Percentiles rank a stretch among this genome's conserved stretches.
phyloP scores from a whole-genome alignment of 2,888 invertebrate genomes.

The Dryadula phaetusa region DNA sequence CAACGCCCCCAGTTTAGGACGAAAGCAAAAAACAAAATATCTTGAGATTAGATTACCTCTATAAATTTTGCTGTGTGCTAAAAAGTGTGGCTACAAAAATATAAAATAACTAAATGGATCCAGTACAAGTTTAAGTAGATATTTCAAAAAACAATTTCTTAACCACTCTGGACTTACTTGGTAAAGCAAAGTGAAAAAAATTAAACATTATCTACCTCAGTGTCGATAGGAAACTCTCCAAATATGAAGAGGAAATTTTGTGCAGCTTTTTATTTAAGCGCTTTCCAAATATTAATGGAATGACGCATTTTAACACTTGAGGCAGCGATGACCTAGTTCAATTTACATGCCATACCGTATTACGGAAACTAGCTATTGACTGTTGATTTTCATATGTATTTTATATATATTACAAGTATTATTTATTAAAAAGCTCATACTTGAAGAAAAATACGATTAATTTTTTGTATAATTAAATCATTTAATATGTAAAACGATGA shows the following conservation, averaged over 20 bases:
- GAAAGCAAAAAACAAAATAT: too few relatives aligned
- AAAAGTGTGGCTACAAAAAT: too few relatives aligned
- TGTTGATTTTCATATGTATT: not conserved
- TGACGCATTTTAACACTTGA: conserved; percentile 14
- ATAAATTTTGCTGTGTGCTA: too few relatives aligned
- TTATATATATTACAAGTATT: too few relatives aligned
- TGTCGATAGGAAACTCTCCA: conserved; percentile 20
- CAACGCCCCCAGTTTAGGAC: too few relatives aligned
- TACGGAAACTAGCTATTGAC: not conserved
- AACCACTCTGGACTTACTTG: not conserved
- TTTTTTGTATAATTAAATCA: too few relatives aligned
- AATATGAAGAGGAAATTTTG: conserved; percentile 15
- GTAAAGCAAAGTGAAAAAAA: not conserved
- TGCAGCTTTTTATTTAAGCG: conserved; percentile 15
- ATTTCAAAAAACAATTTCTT: not conserved
- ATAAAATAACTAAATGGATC: not conserved
- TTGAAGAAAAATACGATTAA: too few relatives aligned
- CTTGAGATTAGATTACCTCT: too few relatives aligned
- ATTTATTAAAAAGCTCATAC: too few relatives aligned
- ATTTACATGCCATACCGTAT: conserved; percentile 8
- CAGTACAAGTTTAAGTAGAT: not conserved
- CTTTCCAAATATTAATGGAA: conserved; percentile 18
- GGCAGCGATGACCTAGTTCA: conserved; percentile 20
- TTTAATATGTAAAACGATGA: too few relatives aligned
- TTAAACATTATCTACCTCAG: not conserved